These are phyloP conservation scores for Fukomys damarensis DNA, from an alignment of 2,113 vertebrate species.

Conservation along the genomic window DNA sequence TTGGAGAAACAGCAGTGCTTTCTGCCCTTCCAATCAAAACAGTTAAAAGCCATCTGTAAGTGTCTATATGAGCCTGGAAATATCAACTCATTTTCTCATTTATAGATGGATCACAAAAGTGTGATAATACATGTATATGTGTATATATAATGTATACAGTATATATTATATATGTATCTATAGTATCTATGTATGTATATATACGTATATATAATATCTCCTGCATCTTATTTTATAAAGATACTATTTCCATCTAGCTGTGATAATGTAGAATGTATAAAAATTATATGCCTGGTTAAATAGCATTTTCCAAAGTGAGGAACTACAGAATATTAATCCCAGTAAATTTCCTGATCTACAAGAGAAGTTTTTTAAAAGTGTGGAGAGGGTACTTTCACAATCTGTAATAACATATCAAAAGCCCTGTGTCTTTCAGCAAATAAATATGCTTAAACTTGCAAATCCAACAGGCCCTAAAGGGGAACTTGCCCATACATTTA, in stretches of 20 bases:
- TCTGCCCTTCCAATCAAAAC: neutral
- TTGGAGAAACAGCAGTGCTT: neutral
- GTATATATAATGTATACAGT: neutral
- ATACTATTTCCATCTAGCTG: neutral
- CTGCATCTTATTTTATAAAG: neutral
- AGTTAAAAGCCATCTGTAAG: neutral
- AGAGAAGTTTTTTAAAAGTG: neutral
- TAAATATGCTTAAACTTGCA: slow-evolving; percentile 51
- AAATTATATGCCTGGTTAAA: neutral
- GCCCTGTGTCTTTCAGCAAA: neutral
- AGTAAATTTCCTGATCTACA: neutral
- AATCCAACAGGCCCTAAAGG: neutral
- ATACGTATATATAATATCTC: neutral
- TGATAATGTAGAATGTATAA: neutral
- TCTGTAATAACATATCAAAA: neutral
- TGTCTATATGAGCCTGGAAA: neutral
- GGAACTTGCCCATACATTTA: neutral
- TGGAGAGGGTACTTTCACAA: neutral
- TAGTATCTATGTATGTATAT: neutral
- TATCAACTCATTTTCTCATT: neutral
- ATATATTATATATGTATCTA: neutral
- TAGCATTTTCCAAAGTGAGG: neutral
- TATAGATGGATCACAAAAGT: neutral
- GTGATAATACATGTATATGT: neutral
- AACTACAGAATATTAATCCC: neutral